Evolutionary conservation across 2,797 vertebrate species (phyloP).

Genomic region (Phrynocephalus vlangalii): DNA sequence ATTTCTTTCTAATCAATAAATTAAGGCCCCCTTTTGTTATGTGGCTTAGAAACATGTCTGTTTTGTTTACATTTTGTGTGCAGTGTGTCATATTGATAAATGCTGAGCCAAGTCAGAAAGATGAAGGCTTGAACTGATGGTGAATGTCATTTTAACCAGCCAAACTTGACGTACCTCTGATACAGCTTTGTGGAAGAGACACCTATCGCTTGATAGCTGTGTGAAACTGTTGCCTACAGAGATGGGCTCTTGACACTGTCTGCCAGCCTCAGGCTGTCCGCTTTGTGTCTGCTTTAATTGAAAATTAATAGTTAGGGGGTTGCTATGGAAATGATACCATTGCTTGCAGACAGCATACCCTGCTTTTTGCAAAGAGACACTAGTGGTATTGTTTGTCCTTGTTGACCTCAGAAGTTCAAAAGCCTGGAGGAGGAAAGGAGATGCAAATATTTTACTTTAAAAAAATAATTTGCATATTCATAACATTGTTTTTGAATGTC

Average conservation of each 20-base stretch:
- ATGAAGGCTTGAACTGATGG: conserved; percentile 82
- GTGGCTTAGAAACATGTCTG: conserved; percentile 68
- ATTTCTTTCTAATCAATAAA: conserved; percentile 20
- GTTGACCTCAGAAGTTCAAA: conserved; percentile 98
- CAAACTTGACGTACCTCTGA: conserved; percentile 82
- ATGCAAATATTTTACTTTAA: conserved; percentile 90
- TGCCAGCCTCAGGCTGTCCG: conserved; percentile 87
- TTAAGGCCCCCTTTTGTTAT: conserved; percentile 38
- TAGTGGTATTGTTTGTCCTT: conserved; percentile 98
- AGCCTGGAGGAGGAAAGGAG: conserved; percentile 88
- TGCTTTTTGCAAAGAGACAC: conserved; percentile 92
- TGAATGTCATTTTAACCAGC: conserved; percentile 85
- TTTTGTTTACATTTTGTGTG: conserved; percentile 75
- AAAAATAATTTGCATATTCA: conserved; percentile 87
- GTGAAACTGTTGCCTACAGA: conserved; percentile 87
- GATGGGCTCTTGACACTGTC: conserved; percentile 91
- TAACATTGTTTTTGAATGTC: conserved; percentile 85
- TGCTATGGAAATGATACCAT: conserved; percentile 92
- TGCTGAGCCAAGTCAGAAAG: conserved; percentile 74
- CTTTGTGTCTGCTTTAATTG: conserved; percentile 95
- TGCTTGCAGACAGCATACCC: conserved; percentile 86
- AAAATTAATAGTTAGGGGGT: conserved; percentile 95
- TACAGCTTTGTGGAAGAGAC: conserved; percentile 81
- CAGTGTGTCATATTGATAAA: conserved; percentile 72
- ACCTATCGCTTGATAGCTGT: conserved; percentile 85